phyloP scores from a whole-genome alignment of 2,797 vertebrate genomes.

The Apogon hyalosoma region DNA sequence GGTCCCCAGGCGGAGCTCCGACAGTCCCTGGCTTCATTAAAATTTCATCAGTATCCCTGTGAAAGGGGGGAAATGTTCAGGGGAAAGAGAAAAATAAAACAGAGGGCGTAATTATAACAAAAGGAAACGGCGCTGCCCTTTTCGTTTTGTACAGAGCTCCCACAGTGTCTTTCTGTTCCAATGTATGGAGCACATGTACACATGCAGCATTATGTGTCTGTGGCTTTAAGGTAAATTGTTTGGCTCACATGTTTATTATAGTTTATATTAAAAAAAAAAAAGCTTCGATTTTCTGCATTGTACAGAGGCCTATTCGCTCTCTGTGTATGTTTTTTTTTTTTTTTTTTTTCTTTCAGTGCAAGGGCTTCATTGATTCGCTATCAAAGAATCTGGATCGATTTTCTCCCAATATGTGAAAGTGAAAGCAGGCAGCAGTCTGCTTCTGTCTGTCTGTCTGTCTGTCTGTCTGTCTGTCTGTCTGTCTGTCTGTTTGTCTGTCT shows the following conservation, averaged over 20 bases:
- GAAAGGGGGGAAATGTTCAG: constrained; percentile 86
- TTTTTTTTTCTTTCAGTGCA: constrained; percentile 11
- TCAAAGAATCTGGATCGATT: constrained; percentile 79
- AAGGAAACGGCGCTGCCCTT: constrained; percentile 84
- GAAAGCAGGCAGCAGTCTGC: constrained; percentile 79
- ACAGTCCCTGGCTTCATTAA: constrained; percentile 98
- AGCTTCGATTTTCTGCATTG: constrained; percentile 52
- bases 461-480: constrained; percentile 53
- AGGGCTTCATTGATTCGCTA: constrained; percentile 71
- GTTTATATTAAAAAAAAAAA: not conserved
- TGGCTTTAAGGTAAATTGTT: constrained; percentile 63
- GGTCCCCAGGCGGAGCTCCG: constrained; percentile 95
- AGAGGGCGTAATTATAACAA: constrained; percentile 88
- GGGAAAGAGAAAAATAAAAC: constrained; percentile 87
- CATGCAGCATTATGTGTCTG: constrained; percentile 20
- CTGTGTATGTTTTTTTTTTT: not conserved
- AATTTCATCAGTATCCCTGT: constrained; percentile 97
- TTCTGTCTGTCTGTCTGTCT: not conserved
- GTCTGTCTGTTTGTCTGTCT: constrained; percentile 40
- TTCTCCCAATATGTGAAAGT: constrained; percentile 87
- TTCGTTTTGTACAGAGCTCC: constrained; percentile 71
- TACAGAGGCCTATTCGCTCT: constrained; percentile 40
- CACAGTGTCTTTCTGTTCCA: constrained; percentile 49
- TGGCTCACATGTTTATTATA: constrained; percentile 42
- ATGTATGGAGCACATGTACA: constrained; percentile 40